Evolutionary conservation across 2,113 vertebrate genomes (phyloP).

Genomic region (Melozone crissalis): DNA sequence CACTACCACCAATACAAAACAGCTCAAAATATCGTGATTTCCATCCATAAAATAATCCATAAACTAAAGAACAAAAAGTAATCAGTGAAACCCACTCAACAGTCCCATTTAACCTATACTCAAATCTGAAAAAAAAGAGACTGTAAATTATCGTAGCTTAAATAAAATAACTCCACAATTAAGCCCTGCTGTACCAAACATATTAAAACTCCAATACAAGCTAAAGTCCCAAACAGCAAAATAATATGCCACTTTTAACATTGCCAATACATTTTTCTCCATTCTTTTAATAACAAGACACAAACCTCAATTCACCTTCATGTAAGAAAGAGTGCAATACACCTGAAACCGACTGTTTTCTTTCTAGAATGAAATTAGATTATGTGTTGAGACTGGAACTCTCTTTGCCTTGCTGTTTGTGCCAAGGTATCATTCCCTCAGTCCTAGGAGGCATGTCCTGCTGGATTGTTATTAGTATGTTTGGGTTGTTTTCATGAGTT

Average conservation of each 20-base stretch:
- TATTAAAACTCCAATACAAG: neutral
- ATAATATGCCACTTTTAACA: neutral
- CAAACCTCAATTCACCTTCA: neutral
- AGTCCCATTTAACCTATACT: neutral
- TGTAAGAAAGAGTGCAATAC: neutral
- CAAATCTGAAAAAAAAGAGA: neutral
- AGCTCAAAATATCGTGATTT: neutral
- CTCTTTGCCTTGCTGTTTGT: neutral
- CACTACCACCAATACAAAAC: neutral
- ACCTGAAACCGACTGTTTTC: neutral
- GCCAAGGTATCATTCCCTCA: neutral
- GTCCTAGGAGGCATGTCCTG: neutral
- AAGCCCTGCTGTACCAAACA: accelerated
- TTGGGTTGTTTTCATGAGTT: neutral
- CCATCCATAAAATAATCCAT: accelerated
- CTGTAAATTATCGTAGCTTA: neutral
- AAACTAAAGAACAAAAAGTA: neutral
- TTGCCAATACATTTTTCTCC: neutral
- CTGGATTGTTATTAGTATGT: neutral
- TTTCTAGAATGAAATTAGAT: neutral
- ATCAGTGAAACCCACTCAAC: neutral
- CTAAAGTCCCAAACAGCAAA: neutral
- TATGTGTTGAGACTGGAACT: neutral
- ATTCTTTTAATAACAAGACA: neutral
- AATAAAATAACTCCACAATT: neutral